phyloP scores from a whole-genome alignment of 2,797 vertebrate genomes.

The Rhinichthys osculus region DNA sequence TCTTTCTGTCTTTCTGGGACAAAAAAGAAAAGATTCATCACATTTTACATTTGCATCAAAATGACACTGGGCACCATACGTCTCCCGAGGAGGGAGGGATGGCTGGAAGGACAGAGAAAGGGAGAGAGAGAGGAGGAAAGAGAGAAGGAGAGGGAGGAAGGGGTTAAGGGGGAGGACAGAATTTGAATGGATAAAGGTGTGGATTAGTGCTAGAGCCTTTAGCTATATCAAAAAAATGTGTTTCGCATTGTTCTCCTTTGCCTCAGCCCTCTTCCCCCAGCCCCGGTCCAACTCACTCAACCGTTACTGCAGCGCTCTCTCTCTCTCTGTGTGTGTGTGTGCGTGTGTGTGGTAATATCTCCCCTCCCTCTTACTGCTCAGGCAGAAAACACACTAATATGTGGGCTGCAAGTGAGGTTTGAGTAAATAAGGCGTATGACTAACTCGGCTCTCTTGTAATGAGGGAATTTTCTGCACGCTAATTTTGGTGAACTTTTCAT shows the following conservation, averaged over 20 bases:
- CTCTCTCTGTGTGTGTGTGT: conserved; percentile 51
- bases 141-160: conserved; percentile 45
- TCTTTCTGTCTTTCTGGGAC: conserved; percentile 60
- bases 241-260: conserved; percentile 81
- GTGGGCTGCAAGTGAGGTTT: conserved; percentile 58
- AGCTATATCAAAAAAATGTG: conserved; percentile 86
- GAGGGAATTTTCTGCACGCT: conserved; percentile 77
- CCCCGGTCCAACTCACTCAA: conserved; percentile 80
- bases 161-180: conserved; percentile 63
- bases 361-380: conserved; percentile 50
- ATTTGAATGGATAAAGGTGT: conserved; percentile 80
- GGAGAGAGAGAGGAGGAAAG: conserved; percentile 42
- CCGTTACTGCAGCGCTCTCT: conserved; percentile 71
- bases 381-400: conserved; percentile 57
- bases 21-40: conserved; percentile 84
- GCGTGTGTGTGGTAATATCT: conserved; percentile 55
- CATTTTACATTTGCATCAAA: conserved; percentile 85
- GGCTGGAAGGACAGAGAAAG: conserved; percentile 47
- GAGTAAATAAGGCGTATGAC: conserved; percentile 73
- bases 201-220: conserved; percentile 83
- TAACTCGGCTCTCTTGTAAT: conserved; percentile 78
- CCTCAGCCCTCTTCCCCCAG: conserved; percentile 69
- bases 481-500: conserved; percentile 68
- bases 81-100: conserved; percentile 70
- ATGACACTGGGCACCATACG: conserved; percentile 83